Base-by-base conservation (phyloP, 2,888 invertebrate species). In the Agonopterix arenella region DNA sequence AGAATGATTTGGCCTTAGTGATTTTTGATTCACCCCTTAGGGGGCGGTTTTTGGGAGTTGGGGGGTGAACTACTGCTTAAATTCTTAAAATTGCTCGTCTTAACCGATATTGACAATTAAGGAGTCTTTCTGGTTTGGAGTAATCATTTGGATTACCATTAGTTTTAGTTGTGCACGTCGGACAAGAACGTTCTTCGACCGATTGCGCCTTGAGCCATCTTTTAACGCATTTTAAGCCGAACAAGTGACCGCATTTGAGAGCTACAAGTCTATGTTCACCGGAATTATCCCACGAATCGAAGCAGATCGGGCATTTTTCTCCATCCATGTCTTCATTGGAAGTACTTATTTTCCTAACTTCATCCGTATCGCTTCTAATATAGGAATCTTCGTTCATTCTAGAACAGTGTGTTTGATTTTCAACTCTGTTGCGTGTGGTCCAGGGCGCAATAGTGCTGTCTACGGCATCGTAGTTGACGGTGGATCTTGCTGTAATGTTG, bases 201-300 rank as follows among this genome's bases (percentile, higher is more conserved):
- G 74, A 58, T 52, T 84, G 92, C 53, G 76, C 90, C 48, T 82
- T 86, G 4, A 97, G 76, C 97, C 97, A 97, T 38, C 93, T 89
- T 48, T 91, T 82, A 8, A 97, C 93, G 70, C 98, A 98, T 11
- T 90, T 90, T 0, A 92, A 82, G 0, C 98, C 98, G 78, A 97
- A 98, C 8, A 98, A 80, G 81, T 98, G 98, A 0, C 98, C 98
- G 77, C 98, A 98, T 68, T 93, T 93, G 8, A 98, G 81, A 0
- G 96, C 93, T 10, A 94, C 94, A 2, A 98, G 82, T 49, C 97
- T 90, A 75, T 98, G 98, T 0, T 91, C 92, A 0, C 98, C 98
- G 0, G 94, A 92, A 71, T 93, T 96, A 3, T 94, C 95, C 96
- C 97, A 98, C 2, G 91, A 81, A 50, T 98, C 98, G 56, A 97